phyloP scores from a whole-genome alignment of 1,140 invertebrate species.

The Pogonus chalceus region DNA sequence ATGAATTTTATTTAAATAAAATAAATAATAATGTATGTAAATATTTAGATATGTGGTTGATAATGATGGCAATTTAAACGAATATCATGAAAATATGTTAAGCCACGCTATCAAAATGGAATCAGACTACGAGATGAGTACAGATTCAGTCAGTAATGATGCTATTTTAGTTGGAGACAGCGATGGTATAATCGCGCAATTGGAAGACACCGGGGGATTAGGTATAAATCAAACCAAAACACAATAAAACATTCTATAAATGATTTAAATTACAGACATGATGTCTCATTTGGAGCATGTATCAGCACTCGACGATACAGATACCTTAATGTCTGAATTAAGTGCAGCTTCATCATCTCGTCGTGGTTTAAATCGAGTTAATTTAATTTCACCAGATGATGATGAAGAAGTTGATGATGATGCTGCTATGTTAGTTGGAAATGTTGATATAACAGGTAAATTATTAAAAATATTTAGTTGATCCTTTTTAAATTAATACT shows the following conservation, averaged over 20 bases:
- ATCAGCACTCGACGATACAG: constrained; percentile 22
- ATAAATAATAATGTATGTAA: constrained; percentile 10
- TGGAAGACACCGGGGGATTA: constrained; percentile 20
- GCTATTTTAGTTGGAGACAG: constrained; percentile 7
- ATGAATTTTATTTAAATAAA: constrained; percentile 7
- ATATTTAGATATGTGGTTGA: constrained; percentile 24
- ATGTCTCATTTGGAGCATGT: constrained; percentile 24
- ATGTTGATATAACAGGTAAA: too few relatives aligned
- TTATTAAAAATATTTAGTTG: too few relatives aligned
- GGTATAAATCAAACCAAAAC: constrained; percentile 15
- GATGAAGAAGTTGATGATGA: constrained; percentile 6
- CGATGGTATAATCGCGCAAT: constrained; percentile 15
- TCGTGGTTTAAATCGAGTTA: constrained; percentile 36
- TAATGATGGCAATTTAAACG: constrained; percentile 24
- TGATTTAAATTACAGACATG: constrained; percentile 19
- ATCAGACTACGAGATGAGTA: constrained; percentile 17
- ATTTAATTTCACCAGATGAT: too few relatives aligned
- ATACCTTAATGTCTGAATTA: constrained; percentile 30
- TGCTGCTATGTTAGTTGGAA: too few relatives aligned
- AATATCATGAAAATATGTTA: constrained; percentile 17
- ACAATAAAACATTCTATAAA: constrained; percentile 1
- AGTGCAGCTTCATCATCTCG: constrained; percentile 24
- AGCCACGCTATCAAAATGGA: constrained; percentile 8
- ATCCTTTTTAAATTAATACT: too few relatives aligned
- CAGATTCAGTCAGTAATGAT: constrained; percentile 12